Evolutionary conservation across 37 sponge, comb jelly and placozoan genomes (phyloP).

Genomic region (Chondrosia reniformis): DNA sequence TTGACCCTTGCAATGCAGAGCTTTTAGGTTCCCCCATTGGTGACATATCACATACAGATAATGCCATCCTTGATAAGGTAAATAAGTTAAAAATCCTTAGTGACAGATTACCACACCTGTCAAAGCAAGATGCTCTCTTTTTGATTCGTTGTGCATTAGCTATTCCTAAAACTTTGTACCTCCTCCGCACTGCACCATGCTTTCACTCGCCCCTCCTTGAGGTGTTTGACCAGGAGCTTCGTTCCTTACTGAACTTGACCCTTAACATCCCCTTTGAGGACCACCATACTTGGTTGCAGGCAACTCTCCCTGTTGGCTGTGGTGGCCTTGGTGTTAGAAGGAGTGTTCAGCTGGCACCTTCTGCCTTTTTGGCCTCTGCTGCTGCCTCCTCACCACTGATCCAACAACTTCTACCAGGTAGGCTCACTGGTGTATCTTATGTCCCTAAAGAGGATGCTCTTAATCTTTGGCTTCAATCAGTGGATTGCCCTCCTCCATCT

Average conservation of each 20-base stretch:
- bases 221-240: constrained; percentile 6
- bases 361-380: constrained; percentile 23
- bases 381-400: not conserved
- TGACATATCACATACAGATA: not conserved
- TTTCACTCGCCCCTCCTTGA: not conserved
- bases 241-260: not conserved
- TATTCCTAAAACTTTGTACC: not conserved
- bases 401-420: not conserved
- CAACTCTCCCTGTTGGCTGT: not conserved
- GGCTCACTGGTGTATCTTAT: not conserved
- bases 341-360: constrained; percentile 4
- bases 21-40: not conserved
- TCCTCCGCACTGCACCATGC: not conserved
- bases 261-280: not conserved
- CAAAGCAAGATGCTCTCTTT: not conserved
- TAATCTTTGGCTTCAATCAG: not conserved
- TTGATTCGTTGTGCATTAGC: not conserved
- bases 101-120: not conserved
- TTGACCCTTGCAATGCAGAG: not conserved
- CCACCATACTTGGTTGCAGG: not conserved
- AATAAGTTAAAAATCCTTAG: not conserved
- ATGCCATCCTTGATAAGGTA: not conserved
- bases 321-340: constrained; percentile 8
- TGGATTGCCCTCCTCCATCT: constrained; percentile 1
- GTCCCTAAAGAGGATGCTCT: not conserved